Conservation (phyloP, 2,888 invertebrate genomes). For the Pristionchus entomophagus region DNA sequence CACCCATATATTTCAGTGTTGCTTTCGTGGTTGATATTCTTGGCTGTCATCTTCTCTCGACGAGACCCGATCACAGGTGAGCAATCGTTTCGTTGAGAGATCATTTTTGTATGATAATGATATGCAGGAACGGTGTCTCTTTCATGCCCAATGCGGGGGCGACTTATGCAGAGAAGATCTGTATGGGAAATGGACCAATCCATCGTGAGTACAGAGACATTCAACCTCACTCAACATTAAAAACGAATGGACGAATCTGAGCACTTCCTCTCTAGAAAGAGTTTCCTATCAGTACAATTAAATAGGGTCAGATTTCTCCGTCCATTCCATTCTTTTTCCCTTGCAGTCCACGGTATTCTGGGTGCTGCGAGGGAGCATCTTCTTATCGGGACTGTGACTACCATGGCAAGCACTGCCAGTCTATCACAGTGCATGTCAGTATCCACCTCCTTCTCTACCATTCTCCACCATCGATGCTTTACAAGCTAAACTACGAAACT, state of each 20-base stretch:
- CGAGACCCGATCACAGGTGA: slow-evolving; percentile 43
- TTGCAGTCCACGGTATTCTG: slow-evolving; percentile 42
- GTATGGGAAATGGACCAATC: background rate
- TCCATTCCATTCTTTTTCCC: background rate
- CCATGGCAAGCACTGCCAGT: slow-evolving; percentile 29
- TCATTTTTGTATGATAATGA: too few species aligned
- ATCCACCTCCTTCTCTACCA: background rate
- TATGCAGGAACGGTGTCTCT: background rate
- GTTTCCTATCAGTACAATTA: too few species aligned
- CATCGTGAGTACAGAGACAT: background rate
- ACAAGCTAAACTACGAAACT: too few species aligned
- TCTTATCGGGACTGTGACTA: slow-evolving; percentile 32
- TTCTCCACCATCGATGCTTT: background rate
- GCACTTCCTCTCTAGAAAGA: too few species aligned
- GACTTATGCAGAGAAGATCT: slow-evolving; percentile 43
- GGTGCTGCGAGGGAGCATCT: slow-evolving; percentile 46
- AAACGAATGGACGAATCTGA: background rate
- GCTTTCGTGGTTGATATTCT: slow-evolving; percentile 35
- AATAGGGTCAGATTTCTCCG: too few species aligned
- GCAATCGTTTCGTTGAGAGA: background rate
- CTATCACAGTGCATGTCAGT: slow-evolving; percentile 48
- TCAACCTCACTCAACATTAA: too few species aligned
- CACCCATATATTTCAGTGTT: background rate
- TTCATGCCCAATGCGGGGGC: slow-evolving; percentile 8
- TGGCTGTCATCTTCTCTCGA: slow-evolving; percentile 21